Evolutionary conservation across 1,140 invertebrate genomes (phyloP).

Genomic region (Contarinia nasturtii): DNA sequence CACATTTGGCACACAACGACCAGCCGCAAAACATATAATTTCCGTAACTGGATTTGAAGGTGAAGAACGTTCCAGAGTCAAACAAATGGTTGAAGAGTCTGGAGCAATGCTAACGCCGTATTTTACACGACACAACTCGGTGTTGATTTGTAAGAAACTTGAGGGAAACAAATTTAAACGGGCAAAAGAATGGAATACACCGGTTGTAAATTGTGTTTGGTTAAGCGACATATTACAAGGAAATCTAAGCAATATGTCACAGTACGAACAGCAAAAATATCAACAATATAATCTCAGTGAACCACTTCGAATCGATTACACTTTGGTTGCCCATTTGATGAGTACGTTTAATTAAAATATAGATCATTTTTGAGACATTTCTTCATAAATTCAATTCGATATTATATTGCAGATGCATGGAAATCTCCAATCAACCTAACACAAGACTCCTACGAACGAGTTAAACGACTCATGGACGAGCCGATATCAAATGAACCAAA

Average conservation of each 20-base stretch:
- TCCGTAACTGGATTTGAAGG: slow-evolving; percentile 70
- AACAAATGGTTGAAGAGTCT: slow-evolving; percentile 61
- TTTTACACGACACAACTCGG: slow-evolving; percentile 52
- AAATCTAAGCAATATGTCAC: slow-evolving; percentile 60
- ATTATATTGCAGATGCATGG: slow-evolving; percentile 54
- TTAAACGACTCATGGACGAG: slow-evolving; percentile 38
- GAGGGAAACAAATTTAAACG: slow-evolving; percentile 76
- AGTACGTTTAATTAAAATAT: slow-evolving; percentile 43
- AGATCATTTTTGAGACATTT: background rate
- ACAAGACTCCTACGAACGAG: slow-evolving; percentile 65
- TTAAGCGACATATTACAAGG: slow-evolving; percentile 83
- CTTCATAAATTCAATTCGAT: slow-evolving; percentile 1
- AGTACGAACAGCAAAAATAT: slow-evolving; percentile 66
- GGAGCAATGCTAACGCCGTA: slow-evolving; percentile 68
- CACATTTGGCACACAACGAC: slow-evolving; percentile 45
- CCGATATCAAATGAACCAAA: slow-evolving; percentile 27
- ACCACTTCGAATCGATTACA: slow-evolving; percentile 75
- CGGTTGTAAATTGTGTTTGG: slow-evolving; percentile 85
- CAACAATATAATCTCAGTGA: slow-evolving; percentile 61
- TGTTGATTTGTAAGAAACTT: slow-evolving; percentile 51
- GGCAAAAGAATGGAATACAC: slow-evolving; percentile 73
- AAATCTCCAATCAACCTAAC: slow-evolving; percentile 77
- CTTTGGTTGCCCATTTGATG: slow-evolving; percentile 73
- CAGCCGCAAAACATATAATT: slow-evolving; percentile 48
- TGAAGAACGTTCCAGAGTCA: slow-evolving; percentile 61